phyloP scores from a whole-genome alignment of 2,797 vertebrate genomes.

The Catharus ustulatus region DNA sequence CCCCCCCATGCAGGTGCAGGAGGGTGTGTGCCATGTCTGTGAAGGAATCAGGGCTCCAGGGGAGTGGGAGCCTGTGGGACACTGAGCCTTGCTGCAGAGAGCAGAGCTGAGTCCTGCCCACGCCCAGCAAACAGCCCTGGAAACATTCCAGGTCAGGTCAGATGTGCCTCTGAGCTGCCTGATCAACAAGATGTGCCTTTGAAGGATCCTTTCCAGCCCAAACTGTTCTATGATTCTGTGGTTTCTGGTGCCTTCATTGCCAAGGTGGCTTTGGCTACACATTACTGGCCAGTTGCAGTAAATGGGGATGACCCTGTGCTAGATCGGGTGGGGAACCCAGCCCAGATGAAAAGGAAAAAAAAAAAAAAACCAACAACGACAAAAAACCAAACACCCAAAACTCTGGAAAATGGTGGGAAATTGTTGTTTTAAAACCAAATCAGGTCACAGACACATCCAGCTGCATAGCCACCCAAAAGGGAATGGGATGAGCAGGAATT shows the following conservation, averaged over 20 bases:
- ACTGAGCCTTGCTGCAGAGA: not conserved
- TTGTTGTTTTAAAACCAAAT: not conserved
- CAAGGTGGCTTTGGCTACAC: rapidly evolving
- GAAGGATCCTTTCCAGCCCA: not conserved
- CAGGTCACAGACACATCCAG: rapidly evolving
- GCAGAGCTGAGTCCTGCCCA: not conserved
- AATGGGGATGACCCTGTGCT: no score
- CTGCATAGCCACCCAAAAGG: rapidly evolving
- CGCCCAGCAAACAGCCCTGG: not conserved
- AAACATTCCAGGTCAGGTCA: not conserved
- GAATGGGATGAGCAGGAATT: rapidly evolving
- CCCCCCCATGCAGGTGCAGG: not conserved
- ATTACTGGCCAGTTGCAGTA: no score
- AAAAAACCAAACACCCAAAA: not conserved
- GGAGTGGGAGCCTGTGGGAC: not conserved
- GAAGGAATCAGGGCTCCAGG: not conserved
- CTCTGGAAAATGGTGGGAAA: not conserved
- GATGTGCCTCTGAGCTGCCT: not conserved
- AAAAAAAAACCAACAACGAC: not conserved
- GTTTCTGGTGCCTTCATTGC: not conserved
- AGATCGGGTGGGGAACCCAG: not conserved
- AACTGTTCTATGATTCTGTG: not conserved
- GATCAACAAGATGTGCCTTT: not conserved
- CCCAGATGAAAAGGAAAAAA: not conserved
- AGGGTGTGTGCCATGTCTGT: rapidly evolving